A percentile compares a stretch with the other conserved stretches of the same genome.
Evolutionary conservation across 2,113 vertebrate genomes (phyloP).

Genomic region (Ursus arctos): DNA sequence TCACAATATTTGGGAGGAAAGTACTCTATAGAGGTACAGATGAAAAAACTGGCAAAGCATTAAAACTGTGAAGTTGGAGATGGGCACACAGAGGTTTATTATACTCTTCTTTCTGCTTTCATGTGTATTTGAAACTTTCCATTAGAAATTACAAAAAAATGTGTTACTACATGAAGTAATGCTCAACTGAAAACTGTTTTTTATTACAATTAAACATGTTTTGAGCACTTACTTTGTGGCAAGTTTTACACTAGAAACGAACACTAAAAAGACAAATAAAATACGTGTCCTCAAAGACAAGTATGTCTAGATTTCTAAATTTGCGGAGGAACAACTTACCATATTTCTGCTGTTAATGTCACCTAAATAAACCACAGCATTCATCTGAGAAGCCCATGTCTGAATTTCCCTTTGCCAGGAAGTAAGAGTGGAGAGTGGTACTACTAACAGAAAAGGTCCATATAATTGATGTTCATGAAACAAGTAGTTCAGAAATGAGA

Average conservation of each 20-base stretch:
- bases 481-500: constrained; percentile 97
- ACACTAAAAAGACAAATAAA: background rate
- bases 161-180: background rate
- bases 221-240: background rate
- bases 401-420: constrained; percentile 99
- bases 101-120: background rate
- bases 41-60: background rate
- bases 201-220: constrained; percentile 8
- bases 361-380: constrained; percentile 97
- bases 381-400: constrained; percentile 97
- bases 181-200: constrained; percentile 18
- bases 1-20: background rate
- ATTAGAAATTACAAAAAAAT: background rate
- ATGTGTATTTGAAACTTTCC: background rate
- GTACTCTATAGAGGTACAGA: background rate
- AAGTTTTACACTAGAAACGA: constrained; percentile 4
- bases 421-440: constrained; percentile 98
- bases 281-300: background rate
- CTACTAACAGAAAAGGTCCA: constrained; percentile 97
- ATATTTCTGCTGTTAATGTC: constrained; percentile 98
- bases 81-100: background rate
- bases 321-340: constrained; percentile 87
- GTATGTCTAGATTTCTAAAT: constrained; percentile 4
- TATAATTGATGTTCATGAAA: constrained; percentile 97
- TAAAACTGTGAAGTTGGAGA: background rate